Conservation (phyloP, 1,140 invertebrate species). For the Oreohelix idahoensis region DNA sequence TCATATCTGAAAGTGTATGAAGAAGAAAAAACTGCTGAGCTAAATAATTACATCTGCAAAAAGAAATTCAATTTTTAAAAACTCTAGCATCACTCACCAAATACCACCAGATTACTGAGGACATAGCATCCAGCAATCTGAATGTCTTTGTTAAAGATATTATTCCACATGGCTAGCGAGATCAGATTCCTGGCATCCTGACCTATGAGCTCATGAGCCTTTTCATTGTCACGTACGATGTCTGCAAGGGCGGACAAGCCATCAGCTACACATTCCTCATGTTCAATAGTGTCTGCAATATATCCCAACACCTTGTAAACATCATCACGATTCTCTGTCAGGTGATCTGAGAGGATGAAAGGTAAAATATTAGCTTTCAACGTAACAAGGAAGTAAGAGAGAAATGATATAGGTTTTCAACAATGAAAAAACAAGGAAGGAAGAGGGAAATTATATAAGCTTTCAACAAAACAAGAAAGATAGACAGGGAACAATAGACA, state of each 20-base stretch:
- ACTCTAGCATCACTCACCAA: conserved; percentile 50
- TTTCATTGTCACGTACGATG: conserved; percentile 52
- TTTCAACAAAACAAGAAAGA: no score
- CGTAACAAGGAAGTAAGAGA: no score
- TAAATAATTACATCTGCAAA: no score
- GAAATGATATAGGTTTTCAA: no score
- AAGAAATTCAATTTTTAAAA: no score
- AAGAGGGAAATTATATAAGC: no score
- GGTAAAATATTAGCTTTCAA: neutral
- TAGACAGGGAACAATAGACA: no score
- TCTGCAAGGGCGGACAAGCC: conserved; percentile 60
- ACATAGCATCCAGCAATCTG: conserved; percentile 65
- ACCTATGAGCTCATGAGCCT: conserved; percentile 27
- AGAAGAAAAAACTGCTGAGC: no score
- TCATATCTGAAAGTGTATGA: no score
- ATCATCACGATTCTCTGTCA: conserved; percentile 51
- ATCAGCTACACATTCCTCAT: conserved; percentile 61
- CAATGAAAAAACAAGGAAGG: no score
- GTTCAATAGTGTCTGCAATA: conserved; percentile 56
- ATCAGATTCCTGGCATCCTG: conserved; percentile 60
- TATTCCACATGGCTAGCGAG: conserved; percentile 63
- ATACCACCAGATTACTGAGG: conserved; percentile 60
- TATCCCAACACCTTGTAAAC: conserved; percentile 37
- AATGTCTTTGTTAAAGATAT: conserved; percentile 58
- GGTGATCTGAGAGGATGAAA: neutral